Evolutionary conservation across 2,113 vertebrate species (phyloP).

Genomic region (Lycaon pictus): DNA sequence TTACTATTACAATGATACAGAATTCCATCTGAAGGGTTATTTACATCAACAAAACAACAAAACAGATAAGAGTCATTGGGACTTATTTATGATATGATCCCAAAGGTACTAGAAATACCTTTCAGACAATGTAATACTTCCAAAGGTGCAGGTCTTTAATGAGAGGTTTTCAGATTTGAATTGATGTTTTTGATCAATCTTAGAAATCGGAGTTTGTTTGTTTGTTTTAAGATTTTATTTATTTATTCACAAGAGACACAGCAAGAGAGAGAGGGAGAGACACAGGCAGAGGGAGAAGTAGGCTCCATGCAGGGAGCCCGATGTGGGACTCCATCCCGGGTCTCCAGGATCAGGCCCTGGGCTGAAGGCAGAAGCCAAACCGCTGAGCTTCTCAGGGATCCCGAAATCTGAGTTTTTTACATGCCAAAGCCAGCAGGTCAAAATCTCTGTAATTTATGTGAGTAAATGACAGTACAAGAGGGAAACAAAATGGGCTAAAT

Average conservation of each 20-base stretch:
- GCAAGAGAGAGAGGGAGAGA: too few species aligned
- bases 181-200: not conserved
- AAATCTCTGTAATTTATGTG: not conserved
- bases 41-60: conserved; percentile 14
- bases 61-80: not conserved
- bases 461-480: conserved; percentile 54
- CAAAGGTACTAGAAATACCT: not conserved
- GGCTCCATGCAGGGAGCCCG: too few species aligned
- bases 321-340: too few species aligned
- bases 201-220: not conserved
- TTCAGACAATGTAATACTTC: not conserved
- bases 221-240: too few species aligned
- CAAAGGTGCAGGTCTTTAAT: not conserved
- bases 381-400: too few species aligned
- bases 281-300: too few species aligned
- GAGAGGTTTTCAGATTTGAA: not conserved
- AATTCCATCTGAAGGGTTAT: conserved; percentile 33
- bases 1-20: not conserved
- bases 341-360: too few species aligned
- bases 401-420: not conserved
- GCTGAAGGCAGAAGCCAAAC: too few species aligned
- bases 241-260: too few species aligned
- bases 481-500: not conserved
- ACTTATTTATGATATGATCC: not conserved
- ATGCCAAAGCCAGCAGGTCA: not conserved